Conservation (phyloP, 2,797 vertebrate species). For the Sarcoramphus papa region DNA sequence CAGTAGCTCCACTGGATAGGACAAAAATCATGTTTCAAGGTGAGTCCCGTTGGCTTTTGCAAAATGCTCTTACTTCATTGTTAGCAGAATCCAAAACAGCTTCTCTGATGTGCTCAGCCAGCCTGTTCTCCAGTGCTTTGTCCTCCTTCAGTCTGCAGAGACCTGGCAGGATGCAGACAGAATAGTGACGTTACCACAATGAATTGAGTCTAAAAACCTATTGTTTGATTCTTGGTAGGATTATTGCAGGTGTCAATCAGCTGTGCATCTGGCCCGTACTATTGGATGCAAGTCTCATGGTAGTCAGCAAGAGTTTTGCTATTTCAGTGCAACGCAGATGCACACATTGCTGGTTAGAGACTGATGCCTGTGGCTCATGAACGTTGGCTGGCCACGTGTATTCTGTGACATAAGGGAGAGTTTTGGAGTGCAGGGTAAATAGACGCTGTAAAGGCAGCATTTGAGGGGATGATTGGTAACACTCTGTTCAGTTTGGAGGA, state of each 20-base stretch:
- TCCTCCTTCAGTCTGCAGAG: neutral
- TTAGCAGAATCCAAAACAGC: neutral
- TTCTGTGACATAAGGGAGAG: neutral
- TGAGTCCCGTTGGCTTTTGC: conserved; percentile 3
- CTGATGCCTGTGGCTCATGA: neutral
- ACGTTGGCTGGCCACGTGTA: accelerated
- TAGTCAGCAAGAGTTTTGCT: neutral
- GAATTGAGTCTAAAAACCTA: neutral
- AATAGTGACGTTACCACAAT: accelerated
- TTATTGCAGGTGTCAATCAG: neutral
- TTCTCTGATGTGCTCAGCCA: neutral
- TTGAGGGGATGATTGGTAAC: neutral
- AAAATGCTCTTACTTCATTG: no score
- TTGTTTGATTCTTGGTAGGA: neutral
- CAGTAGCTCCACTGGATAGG: conserved; percentile 93
- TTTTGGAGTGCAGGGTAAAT: neutral
- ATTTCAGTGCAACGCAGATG: neutral
- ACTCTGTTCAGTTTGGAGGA: neutral
- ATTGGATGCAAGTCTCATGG: neutral
- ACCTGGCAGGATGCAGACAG: neutral
- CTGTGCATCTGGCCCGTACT: neutral
- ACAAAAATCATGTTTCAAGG: conserved; percentile 99
- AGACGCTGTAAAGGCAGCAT: neutral
- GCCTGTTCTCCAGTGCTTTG: neutral
- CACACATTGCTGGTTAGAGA: neutral